Percentiles rank a stretch among this genome's conserved stretches.
Evolutionary conservation across 2,888 invertebrate species (phyloP).

Genomic region (Halictus quadricinctus): DNA sequence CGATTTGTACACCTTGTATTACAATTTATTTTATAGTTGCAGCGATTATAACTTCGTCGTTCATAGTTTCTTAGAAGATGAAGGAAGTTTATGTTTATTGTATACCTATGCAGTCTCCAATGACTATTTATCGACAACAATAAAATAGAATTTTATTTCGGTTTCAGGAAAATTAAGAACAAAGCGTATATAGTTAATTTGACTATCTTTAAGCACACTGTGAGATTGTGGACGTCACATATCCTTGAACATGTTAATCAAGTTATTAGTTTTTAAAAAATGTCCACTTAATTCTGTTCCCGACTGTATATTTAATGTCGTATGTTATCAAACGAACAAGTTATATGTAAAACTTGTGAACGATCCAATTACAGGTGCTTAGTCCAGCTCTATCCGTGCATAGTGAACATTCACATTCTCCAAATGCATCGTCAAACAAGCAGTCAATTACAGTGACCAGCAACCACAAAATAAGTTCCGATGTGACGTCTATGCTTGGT

Average conservation of each 20-base stretch:
- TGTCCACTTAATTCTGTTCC: background rate
- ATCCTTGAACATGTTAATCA: background rate
- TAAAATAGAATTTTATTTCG: background rate
- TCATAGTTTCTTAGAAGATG: background rate
- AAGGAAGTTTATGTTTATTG: background rate
- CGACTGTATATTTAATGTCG: background rate
- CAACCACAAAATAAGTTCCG: constrained; percentile 75
- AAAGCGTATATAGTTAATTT: background rate
- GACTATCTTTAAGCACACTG: background rate
- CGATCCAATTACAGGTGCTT: constrained; percentile 71
- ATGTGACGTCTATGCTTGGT: constrained; percentile 72
- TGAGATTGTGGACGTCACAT: background rate
- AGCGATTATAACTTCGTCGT: background rate
- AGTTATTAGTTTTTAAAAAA: background rate
- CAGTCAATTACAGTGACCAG: constrained; percentile 72
- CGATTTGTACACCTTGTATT: background rate
- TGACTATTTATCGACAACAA: background rate
- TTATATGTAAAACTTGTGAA: constrained; percentile 15
- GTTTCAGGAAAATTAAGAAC: background rate
- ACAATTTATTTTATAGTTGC: background rate
- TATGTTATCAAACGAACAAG: background rate
- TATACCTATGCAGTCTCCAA: background rate
- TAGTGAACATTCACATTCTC: constrained; percentile 81
- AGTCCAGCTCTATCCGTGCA: constrained; percentile 81
- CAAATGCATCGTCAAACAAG: constrained; percentile 77